These are phyloP conservation scores for Phodopus roborovskii DNA, from an alignment of 2,113 vertebrate species.

Conservation along the genomic window DNA sequence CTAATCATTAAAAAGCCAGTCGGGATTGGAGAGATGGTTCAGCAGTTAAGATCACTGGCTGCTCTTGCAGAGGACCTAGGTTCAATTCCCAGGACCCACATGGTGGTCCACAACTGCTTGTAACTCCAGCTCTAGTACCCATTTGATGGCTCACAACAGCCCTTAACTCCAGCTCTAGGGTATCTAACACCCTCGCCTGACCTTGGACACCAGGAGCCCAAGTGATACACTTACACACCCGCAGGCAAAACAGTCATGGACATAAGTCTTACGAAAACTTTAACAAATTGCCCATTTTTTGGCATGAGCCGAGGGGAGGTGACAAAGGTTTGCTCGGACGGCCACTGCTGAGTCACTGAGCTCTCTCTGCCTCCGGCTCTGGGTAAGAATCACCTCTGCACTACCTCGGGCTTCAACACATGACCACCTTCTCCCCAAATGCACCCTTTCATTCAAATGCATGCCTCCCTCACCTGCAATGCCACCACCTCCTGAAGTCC, in stretches of 20 bases:
- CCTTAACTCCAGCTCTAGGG: not conserved
- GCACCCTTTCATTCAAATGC: not conserved
- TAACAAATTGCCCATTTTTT: not conserved
- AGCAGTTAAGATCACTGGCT: not conserved
- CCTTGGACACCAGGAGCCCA: not conserved
- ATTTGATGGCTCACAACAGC: not conserved
- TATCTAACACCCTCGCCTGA: not conserved
- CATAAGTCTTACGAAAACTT: not conserved
- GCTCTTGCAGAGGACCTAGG: not conserved
- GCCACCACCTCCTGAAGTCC: not conserved
- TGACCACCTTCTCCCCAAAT: not conserved
- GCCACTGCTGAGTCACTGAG: rapidly evolving
- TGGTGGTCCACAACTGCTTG: not conserved
- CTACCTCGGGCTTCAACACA: not conserved
- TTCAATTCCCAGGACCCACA: not conserved
- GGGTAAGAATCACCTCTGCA: rapidly evolving
- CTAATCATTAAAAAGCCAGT: not conserved
- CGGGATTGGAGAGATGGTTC: not conserved
- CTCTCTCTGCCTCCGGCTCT: not conserved
- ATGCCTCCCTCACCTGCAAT: not conserved
- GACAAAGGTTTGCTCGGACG: rapidly evolving
- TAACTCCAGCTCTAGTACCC: not conserved
- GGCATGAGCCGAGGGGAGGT: not conserved
- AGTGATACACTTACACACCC: not conserved
- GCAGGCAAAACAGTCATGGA: not conserved